Base-by-base conservation (phyloP, 2,113 vertebrate species). In the Equus quagga region DNA sequence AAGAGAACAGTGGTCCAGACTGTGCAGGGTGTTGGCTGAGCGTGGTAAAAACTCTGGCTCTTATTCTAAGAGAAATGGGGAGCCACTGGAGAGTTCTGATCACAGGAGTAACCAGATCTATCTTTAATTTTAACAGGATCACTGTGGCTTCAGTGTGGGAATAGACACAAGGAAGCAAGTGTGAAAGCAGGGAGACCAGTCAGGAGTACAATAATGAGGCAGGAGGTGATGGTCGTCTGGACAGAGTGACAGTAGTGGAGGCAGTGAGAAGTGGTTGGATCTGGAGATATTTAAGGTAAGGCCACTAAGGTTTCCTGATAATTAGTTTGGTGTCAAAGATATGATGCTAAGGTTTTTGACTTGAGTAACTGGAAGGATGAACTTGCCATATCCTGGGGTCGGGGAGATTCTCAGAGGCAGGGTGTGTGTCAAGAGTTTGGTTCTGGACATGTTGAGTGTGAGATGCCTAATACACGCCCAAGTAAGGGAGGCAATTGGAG, bases 381-480 rank as follows among this genome's bases (percentile, higher is more conserved):
- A 69, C 67, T 15, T 76, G 23, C 76, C 60, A 51, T 65, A 87
- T 69, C 69, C 81, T 91, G 49, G 51, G 19, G 1, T 41, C 78
- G n/a, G 36, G 26, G 89, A 81, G 64, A 92, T 95, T 89, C 70
- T 89, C 19, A 64, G 31, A 70, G 70, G 31, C 9, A 41, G 4
- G 10, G 21, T 84, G 11, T 78, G 10, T 89, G 46, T 78, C 75
- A 21, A n/a, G 31, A 90, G 51, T 78, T 92, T 60, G 49, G 31
- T 87, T 70, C 46, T 82, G 51, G 60, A 87, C 18, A 78, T 56
- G 80, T 83, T 33, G 96, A 90, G 49, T 88, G 11, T 91, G 65
- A 93, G 64, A 80, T 73, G 56, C 21, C 64, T 33, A 73, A 86
- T 65, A 80, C 14, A 87, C 46, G 89, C 24, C 12, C 75, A 49